These are phyloP conservation scores for Lumbricus terrestris DNA, from an alignment of 2,888 invertebrate species.

Conservation along the genomic window DNA sequence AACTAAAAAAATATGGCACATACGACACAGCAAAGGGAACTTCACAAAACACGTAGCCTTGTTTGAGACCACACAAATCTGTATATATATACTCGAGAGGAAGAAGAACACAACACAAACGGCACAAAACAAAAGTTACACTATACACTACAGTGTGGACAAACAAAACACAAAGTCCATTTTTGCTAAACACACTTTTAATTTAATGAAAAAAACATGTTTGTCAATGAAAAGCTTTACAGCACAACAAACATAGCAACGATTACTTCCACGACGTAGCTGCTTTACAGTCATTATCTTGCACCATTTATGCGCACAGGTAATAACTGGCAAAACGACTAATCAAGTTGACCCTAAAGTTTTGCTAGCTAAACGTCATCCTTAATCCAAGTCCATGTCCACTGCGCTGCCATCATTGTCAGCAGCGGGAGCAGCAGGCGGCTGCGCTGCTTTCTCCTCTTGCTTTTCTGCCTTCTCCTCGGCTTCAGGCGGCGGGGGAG, in stretches of 20 bases:
- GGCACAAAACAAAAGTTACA: not conserved
- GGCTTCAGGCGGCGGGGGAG: not conserved
- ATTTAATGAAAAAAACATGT: conserved; percentile 11
- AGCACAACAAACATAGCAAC: conserved; percentile 17
- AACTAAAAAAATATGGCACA: not conserved
- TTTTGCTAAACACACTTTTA: not conserved
- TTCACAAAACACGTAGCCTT: not conserved
- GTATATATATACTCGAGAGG: not conserved
- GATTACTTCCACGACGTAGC: not conserved
- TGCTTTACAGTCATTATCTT: not conserved
- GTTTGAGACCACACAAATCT: not conserved
- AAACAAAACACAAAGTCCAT: not conserved
- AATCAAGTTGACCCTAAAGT: not conserved
- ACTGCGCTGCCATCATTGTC: conserved; percentile 38
- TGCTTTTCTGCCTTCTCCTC: not conserved
- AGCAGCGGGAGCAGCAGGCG: not conserved
- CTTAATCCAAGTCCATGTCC: conserved; percentile 53
- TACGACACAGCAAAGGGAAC: not conserved
- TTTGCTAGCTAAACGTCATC: conserved; percentile 6
- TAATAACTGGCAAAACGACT: not conserved
- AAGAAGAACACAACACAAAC: not conserved
- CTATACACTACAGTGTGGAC: not conserved
- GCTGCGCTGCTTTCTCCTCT: not conserved
- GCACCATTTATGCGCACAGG: not conserved
- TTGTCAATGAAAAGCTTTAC: conserved; percentile 5